Percentiles rank a stretch among this genome's conserved stretches.
Evolutionary conservation across 2,113 vertebrate species (phyloP).

Genomic region (Scatophagus argus): DNA sequence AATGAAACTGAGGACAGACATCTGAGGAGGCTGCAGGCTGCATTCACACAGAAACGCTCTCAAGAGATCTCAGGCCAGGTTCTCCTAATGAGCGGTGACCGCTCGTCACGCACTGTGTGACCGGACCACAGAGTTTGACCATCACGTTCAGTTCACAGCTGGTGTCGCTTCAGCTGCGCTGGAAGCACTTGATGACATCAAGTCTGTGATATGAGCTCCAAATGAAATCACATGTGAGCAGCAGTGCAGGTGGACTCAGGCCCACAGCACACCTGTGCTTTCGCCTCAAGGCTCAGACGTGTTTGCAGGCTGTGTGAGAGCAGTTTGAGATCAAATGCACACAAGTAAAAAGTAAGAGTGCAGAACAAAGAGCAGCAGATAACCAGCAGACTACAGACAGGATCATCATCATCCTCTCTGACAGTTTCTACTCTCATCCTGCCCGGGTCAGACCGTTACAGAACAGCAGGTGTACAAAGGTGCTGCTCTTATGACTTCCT

Average conservation of each 20-base stretch:
- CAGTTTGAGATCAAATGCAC: not conserved
- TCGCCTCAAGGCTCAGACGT: not conserved
- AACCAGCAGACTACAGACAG: too few relatives aligned
- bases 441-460: too few relatives aligned
- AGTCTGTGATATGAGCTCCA: not conserved
- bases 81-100: not conserved
- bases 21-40: not conserved
- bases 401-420: too few relatives aligned
- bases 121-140: not conserved
- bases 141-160: not conserved
- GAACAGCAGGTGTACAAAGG: too few relatives aligned
- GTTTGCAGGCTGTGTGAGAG: not conserved
- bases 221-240: not conserved
- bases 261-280: not conserved
- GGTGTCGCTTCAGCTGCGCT: not conserved
- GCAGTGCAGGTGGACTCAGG: not conserved
- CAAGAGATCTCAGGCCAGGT: not conserved
- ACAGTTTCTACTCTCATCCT: too few relatives aligned
- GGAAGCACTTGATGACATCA: not conserved
- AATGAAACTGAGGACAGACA: not conserved
- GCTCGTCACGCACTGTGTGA: not conserved
- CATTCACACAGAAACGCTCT: not conserved
- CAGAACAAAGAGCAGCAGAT: not conserved
- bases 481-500: too few relatives aligned
- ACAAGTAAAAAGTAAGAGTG: not conserved